Evolutionary conservation across 1,140 invertebrate genomes (phyloP), one percentile per base, ranked within the genome.

Genomic region (Danaus melanippus): DNA sequence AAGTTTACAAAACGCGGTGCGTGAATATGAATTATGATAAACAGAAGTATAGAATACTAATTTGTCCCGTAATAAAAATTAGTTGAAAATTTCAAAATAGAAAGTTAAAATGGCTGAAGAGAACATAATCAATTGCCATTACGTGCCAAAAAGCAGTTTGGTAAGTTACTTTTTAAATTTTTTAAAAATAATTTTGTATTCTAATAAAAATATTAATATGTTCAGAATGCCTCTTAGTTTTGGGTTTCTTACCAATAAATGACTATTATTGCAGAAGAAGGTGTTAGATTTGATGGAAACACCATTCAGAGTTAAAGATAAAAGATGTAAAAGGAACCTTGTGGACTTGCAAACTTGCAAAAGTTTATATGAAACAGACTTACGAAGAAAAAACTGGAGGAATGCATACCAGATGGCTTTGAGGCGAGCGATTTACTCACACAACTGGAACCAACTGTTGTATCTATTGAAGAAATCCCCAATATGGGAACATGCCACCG

Each of bases 361-460:
- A 17, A 62, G 50, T 42, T n/a, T 47, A 10, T 57, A 54, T 47
- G 46, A 44, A n/a, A 58, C 50, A 39, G 59, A 67, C 9, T 9
- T 46, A 8, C 56, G 53, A 17, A 50, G 52, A 42, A 57, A 58
- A 12, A 57, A 66, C 53, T 71, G 66, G 64, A 72, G 56, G 39
- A 55, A 64, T 15, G 54, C 48, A 0, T 76, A 64, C 41, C 57
- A 76, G 2, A 49, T 68, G 11, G 71, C 78, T 6, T 11, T 79
- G 8, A 61, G 69, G 11, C 60, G 50, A n/a, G 79, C 82, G 0
- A 77, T 85, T 12, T 83, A 83, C 46, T 65, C 73, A 0, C 82
- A 85, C 43, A 58, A 82, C 58, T 85, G 82, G 82, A 60, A 83
- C 50, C 72, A 73, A 47, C 47, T 83, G 2, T 17, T 75, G 2